These are phyloP conservation scores for Trididemnum clinides DNA, from an alignment of 23 tunicate species.

Conservation along the genomic window DNA sequence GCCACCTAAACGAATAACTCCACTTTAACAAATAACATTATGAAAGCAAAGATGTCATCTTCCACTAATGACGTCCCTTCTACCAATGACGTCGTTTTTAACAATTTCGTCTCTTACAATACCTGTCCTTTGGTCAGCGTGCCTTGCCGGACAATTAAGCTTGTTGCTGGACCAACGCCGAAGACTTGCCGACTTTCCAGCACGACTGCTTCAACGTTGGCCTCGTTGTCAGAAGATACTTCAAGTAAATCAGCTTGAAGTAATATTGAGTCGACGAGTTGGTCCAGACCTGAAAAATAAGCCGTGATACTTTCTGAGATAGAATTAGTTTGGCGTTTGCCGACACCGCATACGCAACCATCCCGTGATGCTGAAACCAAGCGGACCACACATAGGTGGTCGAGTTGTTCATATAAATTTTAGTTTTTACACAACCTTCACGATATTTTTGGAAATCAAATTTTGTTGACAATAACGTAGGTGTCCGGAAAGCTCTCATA, in stretches of 20 bases:
- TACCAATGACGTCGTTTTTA: neutral
- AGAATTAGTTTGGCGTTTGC: no score
- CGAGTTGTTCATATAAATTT: no score
- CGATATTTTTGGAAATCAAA: no score
- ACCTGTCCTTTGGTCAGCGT: constrained; percentile 73
- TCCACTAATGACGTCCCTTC: neutral
- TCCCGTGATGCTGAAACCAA: no score
- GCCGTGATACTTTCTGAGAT: no score
- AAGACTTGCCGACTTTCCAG: constrained; percentile 49
- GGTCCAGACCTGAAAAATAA: constrained; percentile 47
- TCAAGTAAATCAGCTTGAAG: constrained; percentile 61
- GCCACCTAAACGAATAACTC: no score
- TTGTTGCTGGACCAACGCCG: constrained; percentile 48
- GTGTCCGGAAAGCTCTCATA: no score
- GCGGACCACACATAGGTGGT: no score
- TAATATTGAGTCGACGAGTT: constrained; percentile 54
- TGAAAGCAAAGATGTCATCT: neutral
- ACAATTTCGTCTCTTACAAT: neutral
- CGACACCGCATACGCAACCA: no score
- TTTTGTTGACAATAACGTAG: no score
- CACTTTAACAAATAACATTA: neutral
- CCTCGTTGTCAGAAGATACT: constrained; percentile 28
- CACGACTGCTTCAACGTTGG: constrained; percentile 74
- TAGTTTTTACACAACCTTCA: no score
- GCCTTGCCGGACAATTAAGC: constrained; percentile 71